These are phyloP conservation scores for Blastomussa wellsi DNA, from an alignment of 92 coral and sea anemone species.

Conservation along the genomic window DNA sequence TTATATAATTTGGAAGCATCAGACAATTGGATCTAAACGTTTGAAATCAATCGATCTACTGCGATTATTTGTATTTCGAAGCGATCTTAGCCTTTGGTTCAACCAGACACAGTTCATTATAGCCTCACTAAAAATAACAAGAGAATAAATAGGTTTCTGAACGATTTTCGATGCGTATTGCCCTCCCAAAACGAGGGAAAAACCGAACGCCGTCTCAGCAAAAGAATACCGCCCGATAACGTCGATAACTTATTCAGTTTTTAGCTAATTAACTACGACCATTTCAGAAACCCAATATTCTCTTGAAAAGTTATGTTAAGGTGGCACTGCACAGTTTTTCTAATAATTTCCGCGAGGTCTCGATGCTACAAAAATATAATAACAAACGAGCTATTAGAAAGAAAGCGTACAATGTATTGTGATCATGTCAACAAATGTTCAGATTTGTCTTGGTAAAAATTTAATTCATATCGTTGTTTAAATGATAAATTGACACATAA, in stretches of 20 bases:
- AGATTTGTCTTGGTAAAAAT: not conserved
- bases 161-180: not conserved
- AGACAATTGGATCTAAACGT: not conserved
- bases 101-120: not conserved
- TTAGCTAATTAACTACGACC: not conserved
- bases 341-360: too few species aligned
- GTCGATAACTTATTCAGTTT: not conserved
- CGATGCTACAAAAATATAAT: not conserved
- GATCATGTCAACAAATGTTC: not conserved
- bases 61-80: too few species aligned
- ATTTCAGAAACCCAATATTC: not conserved
- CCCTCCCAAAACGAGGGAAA: not conserved
- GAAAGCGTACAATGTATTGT: too few species aligned
- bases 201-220: not conserved
- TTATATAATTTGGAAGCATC: not conserved
- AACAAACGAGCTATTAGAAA: not conserved
- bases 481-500: too few species aligned
- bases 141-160: not conserved
- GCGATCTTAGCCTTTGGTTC: not conserved
- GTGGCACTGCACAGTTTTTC: not conserved
- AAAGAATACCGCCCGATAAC: too few species aligned
- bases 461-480: not conserved
- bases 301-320: not conserved
- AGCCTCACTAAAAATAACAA: not conserved
- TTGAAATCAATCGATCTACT: not conserved